Evolutionary conservation across 2,797 vertebrate species (phyloP).

Genomic region (Enoplosus armatus): DNA sequence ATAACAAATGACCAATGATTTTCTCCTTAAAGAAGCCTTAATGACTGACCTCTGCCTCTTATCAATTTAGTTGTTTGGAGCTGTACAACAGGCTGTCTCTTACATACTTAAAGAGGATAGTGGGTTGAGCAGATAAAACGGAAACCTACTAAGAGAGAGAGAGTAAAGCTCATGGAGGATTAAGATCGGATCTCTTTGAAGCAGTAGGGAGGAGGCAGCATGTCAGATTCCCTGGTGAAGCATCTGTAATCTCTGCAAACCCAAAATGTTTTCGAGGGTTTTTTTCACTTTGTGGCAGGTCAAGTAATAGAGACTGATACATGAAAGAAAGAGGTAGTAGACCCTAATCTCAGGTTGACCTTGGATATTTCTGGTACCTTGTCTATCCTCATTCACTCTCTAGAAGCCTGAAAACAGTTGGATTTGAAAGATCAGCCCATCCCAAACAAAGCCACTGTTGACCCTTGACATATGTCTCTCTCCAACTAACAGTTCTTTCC

Average conservation of each 20-base stretch:
- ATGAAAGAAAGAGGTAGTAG: neutral
- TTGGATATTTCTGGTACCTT: neutral
- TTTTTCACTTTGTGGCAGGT: slow-evolving; percentile 16
- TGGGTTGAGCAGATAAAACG: slow-evolving; percentile 53
- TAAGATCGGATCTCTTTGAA: slow-evolving; percentile 66
- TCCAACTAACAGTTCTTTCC: slow-evolving; percentile 17
- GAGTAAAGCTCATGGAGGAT: slow-evolving; percentile 53
- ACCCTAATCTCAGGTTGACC: neutral
- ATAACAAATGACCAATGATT: neutral
- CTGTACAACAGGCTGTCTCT: slow-evolving; percentile 12
- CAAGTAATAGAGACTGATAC: neutral
- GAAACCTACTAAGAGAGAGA: slow-evolving; percentile 48
- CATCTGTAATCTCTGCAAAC: slow-evolving; percentile 43
- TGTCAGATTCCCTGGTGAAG: slow-evolving; percentile 42
- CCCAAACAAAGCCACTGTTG: slow-evolving; percentile 5
- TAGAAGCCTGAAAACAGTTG: neutral
- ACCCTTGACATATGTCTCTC: neutral
- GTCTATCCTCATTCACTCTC: neutral
- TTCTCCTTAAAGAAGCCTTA: neutral
- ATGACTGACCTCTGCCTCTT: neutral
- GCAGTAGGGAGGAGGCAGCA: slow-evolving; percentile 37
- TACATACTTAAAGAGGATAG: slow-evolving; percentile 37
- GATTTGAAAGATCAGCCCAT: slow-evolving; percentile 8
- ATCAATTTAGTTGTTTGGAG: slow-evolving; percentile 28
- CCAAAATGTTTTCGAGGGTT: slow-evolving; percentile 32